Evolutionary conservation across 1,140 invertebrate genomes (phyloP), one percentile per base, ranked within the genome.

Genomic region (Chironomus tepperi): DNA sequence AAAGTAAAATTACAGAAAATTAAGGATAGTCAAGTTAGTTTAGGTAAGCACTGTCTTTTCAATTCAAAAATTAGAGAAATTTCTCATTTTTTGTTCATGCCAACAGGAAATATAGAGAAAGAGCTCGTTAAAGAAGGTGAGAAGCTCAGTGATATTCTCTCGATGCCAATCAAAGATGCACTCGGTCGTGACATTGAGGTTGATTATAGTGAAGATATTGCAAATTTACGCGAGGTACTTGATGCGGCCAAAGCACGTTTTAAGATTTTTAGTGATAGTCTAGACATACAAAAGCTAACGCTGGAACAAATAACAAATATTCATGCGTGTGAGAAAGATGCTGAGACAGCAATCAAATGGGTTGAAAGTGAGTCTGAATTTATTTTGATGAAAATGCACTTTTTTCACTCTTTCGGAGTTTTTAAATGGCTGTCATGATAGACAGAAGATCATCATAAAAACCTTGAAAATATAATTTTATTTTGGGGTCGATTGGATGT

Each of bases 131-230:
- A 88, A 77, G 90, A 92, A 83, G 91, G 91, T 15, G 91, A 93
- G 81, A 91, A 90, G 78, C 82, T 94, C 42, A 88, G 91, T 21
- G 91, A 93, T 81, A 87, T 93, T 80, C 84, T 93, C 73, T 90
- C 91, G 7, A 88, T 92, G 84, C 91, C 91, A 9, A 87, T 93
- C 65, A 93, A 93, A 82, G 91, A 93, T 82, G 90, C 91, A 0
- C 83, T 91, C 74, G 90, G 90, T 19, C 85, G 89, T 76, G 91
- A 92, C 80, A 85, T 93, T 77, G 83, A 85, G 15, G 86, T 91
- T 7, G 88, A 93, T 84, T 92, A 92, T 76, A 87, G 85, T 34
- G 84, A 86, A 77, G 90, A 92, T 77, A 91, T 91, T 21, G 83
- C 87, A 42, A 90, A 91, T 78, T 86, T 93, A 57, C 85, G 87